Conservation (phyloP, 1,140 invertebrate genomes). For the Ips nitidus region DNA sequence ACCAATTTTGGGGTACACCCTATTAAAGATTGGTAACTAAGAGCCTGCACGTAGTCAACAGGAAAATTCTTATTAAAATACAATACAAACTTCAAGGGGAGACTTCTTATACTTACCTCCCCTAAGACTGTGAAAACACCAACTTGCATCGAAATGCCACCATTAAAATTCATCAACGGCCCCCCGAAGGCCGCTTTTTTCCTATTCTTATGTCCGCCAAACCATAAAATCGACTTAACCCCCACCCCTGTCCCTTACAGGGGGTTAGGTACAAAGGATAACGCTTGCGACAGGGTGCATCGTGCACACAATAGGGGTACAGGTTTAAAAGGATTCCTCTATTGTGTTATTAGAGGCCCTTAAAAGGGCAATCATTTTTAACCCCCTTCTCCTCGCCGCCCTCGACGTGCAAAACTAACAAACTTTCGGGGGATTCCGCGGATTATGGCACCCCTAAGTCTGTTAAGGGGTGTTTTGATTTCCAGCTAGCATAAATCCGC, state of each 20-base stretch:
- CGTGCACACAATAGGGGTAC: conserved; percentile 25
- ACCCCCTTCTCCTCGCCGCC: not conserved
- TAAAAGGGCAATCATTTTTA: conserved; percentile 31
- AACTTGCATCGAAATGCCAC: conserved; percentile 1
- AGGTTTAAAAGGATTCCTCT: conserved; percentile 22
- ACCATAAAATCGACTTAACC: conserved; percentile 35
- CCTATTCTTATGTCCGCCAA: conserved; percentile 27
- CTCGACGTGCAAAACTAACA: conserved; percentile 30
- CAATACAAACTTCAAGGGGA: no score
- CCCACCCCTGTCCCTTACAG: conserved; percentile 1
- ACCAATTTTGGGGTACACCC: no score
- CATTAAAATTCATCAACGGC: conserved; percentile 30
- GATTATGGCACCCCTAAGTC: conserved; percentile 31
- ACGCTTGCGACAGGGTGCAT: conserved; percentile 9
- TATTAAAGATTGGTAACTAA: no score
- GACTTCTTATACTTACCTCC: no score
- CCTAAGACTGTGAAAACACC: conserved; percentile 6
- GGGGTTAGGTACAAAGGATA: conserved; percentile 25
- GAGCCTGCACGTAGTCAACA: no score
- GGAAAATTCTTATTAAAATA: no score
- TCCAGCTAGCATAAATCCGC: conserved; percentile 21
- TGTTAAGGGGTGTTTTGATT: conserved; percentile 23
- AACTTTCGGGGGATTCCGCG: conserved; percentile 20
- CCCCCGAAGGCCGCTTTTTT: conserved; percentile 24
- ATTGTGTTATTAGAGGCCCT: conserved; percentile 12